These are phyloP conservation scores for Caiman crocodilus DNA, from an alignment of 2,797 vertebrate species.

Conservation along the genomic window DNA sequence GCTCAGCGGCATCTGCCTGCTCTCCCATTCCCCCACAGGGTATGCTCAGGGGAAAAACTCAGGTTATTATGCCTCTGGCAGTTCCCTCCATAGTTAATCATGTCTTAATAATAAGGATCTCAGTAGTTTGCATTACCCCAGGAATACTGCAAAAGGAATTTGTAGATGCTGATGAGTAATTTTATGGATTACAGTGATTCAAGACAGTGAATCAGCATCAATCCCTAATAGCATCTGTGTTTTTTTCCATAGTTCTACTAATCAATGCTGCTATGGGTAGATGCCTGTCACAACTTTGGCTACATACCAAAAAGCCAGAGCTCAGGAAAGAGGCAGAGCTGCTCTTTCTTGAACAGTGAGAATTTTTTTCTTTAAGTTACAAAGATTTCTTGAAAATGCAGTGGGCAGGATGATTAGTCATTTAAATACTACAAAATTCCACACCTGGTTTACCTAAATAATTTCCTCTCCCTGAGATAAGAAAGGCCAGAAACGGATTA, in stretches of 20 bases:
- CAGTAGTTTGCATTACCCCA: not conserved
- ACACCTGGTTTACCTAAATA: not conserved
- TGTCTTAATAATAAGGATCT: not conserved
- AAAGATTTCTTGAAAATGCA: not conserved
- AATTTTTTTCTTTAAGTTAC: not conserved
- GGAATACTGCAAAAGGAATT: not conserved
- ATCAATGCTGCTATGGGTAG: not conserved
- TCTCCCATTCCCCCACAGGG: no score
- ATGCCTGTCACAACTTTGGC: rapidly evolving
- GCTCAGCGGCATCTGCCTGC: no score
- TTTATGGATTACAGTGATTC: not conserved
- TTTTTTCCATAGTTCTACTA: not conserved
- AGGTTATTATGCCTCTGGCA: not conserved
- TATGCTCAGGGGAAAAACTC: no score
- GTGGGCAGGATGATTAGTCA: not conserved
- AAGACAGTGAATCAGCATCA: not conserved
- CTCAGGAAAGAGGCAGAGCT: no score
- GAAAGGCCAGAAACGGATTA: not conserved
- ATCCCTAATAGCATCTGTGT: not conserved
- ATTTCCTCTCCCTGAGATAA: not conserved
- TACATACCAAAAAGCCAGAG: not conserved
- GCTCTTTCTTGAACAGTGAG: rapidly evolving
- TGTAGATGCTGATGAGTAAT: not conserved
- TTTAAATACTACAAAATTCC: not conserved
- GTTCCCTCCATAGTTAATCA: not conserved